Conservation (phyloP, 2,888 invertebrate genomes). For the Tridacna gigas region DNA sequence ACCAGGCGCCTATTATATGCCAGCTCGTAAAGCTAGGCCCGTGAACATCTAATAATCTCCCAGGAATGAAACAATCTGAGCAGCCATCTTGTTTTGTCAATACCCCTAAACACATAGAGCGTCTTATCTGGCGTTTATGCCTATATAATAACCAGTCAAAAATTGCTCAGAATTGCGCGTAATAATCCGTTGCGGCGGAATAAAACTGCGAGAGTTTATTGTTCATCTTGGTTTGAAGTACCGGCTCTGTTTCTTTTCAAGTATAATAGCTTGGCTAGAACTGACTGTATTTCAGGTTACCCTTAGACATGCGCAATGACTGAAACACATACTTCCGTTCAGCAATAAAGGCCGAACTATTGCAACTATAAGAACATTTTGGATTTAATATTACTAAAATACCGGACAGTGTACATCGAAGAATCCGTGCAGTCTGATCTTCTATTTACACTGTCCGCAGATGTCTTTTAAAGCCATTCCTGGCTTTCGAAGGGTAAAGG, state of each 20-base stretch:
- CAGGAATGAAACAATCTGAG: slow-evolving; percentile 17
- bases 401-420: neutral
- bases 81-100: slow-evolving; percentile 24
- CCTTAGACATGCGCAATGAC: neutral
- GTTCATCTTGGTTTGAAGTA: slow-evolving; percentile 40
- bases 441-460: neutral
- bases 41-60: slow-evolving; percentile 20
- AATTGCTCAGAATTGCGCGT: slow-evolving; percentile 47
- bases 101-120: slow-evolving; percentile 4
- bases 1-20: slow-evolving; percentile 14
- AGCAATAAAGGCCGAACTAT: neutral
- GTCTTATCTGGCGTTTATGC: slow-evolving; percentile 28
- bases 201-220: slow-evolving; percentile 59
- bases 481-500: neutral
- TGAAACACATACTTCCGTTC: neutral
- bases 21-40: slow-evolving; percentile 1
- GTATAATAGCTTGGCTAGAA: slow-evolving; percentile 54
- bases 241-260: slow-evolving; percentile 55
- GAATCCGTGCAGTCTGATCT: neutral
- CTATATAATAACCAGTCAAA: slow-evolving; percentile 23
- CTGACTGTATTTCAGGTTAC: slow-evolving; percentile 56
- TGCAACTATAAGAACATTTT: neutral
- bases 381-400: neutral
- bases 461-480: neutral
- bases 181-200: slow-evolving; percentile 54